A percentile compares a stretch with the other conserved stretches of the same genome.
Evolutionary conservation across 2,113 vertebrate species (phyloP).

Genomic region (Amblyopsis rosae): DNA sequence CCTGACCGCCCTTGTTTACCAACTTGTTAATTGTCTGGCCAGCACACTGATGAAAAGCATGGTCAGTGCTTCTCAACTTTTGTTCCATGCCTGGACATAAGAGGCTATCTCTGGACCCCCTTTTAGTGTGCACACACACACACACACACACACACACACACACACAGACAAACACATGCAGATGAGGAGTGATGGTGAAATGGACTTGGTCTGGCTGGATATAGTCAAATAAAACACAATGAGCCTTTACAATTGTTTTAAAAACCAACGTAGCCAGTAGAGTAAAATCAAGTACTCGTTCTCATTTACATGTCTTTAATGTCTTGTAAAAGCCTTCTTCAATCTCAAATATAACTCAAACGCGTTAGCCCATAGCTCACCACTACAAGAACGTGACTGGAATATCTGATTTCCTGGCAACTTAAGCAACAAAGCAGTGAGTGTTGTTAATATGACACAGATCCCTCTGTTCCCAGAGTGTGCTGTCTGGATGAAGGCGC

Average conservation of each 20-base stretch:
- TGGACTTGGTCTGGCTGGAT: background rate
- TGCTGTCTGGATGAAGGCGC: conserved; percentile 50
- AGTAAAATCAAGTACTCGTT: background rate
- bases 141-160: too few species aligned
- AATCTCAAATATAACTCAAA: background rate
- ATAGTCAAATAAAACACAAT: background rate
- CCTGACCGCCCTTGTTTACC: background rate
- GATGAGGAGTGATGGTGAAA: background rate
- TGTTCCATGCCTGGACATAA: too few species aligned
- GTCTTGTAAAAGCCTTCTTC: background rate
- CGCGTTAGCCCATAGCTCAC: background rate
- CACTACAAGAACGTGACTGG: background rate
- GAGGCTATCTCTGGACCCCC: too few species aligned
- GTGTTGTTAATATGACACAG: conserved; percentile 13
- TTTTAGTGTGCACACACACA: background rate
- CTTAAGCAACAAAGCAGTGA: conserved; percentile 16
- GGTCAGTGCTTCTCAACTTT: too few species aligned
- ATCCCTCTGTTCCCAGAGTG: conserved; percentile 10
- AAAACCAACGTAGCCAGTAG: background rate
- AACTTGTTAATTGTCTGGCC: background rate
- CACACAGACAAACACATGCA: background rate
- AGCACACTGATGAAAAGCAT: background rate
- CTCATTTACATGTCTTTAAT: too few species aligned
- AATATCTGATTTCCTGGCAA: conserved; percentile 12
- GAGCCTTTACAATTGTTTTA: background rate